phyloP scores from a whole-genome alignment of 2,888 invertebrate species.

The Palloptera scutellata region DNA sequence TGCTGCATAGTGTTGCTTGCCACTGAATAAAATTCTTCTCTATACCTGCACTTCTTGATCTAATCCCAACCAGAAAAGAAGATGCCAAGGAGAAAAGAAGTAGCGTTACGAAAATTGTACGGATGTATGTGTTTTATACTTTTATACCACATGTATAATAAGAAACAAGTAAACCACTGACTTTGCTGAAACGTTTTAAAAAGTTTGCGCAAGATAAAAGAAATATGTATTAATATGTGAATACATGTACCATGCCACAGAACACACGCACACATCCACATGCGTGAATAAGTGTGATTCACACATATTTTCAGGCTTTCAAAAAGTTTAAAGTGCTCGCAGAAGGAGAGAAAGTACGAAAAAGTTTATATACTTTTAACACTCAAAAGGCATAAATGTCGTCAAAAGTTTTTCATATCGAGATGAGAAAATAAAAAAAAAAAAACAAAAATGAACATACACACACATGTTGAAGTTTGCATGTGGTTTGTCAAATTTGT shows the following conservation, averaged over 20 bases:
- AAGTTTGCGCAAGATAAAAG: slow-evolving; percentile 53
- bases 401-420: background rate
- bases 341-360: slow-evolving; percentile 6
- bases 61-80: too few species aligned
- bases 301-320: slow-evolving; percentile 8
- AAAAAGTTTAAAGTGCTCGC: slow-evolving; percentile 30
- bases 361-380: slow-evolving; percentile 27
- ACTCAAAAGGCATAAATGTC: slow-evolving; percentile 25
- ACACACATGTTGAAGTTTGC: too few species aligned
- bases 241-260: slow-evolving; percentile 5
- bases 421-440: too few species aligned
- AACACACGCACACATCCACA: background rate
- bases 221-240: slow-evolving; percentile 41
- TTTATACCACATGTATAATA: too few species aligned
- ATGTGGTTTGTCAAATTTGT: too few species aligned
- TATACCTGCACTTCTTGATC: too few species aligned
- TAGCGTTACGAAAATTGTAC: background rate
- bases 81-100: background rate
- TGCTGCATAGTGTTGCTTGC: too few species aligned
- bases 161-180: background rate
- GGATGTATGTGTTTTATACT: background rate
- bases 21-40: too few species aligned
- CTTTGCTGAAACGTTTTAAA: slow-evolving; percentile 38
- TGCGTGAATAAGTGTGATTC: background rate
- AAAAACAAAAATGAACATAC: too few species aligned